These are phyloP conservation scores for Chydorus sphaericus DNA, from an alignment of 2,888 invertebrate genomes.

Conservation along the genomic window DNA sequence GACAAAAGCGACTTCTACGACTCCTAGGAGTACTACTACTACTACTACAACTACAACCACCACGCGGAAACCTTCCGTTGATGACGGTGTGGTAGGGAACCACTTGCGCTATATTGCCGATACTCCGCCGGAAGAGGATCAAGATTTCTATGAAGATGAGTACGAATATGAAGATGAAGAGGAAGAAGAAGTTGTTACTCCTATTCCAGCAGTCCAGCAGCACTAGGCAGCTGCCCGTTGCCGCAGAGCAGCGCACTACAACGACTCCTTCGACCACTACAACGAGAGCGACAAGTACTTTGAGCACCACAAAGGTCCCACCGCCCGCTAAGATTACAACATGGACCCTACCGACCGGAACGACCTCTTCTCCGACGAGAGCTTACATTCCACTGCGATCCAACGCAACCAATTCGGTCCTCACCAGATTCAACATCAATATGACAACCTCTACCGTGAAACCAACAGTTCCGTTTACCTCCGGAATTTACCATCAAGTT, in stretches of 20 bases:
- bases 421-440: not conserved
- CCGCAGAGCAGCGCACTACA: not conserved
- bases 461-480: not conserved
- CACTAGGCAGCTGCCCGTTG: too few species aligned
- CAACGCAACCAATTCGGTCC: not conserved
- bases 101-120: not conserved
- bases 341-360: not conserved
- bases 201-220: too few species aligned
- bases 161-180: conserved; percentile 8
- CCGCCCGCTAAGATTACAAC: too few species aligned
- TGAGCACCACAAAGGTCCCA: conserved; percentile 1
- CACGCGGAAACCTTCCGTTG: not conserved
- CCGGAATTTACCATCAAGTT: not conserved
- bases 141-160: conserved; percentile 1
- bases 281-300: not conserved
- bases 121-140: not conserved
- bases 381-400: not conserved
- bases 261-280: not conserved
- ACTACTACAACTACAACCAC: not conserved
- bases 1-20: not conserved
- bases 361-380: not conserved
- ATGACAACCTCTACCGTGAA: not conserved
- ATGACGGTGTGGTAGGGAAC: not conserved
- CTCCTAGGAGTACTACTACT: not conserved
- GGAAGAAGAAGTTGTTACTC: too few species aligned